phyloP scores from a whole-genome alignment of 2,888 invertebrate genomes.

The Acronicta aceris region DNA sequence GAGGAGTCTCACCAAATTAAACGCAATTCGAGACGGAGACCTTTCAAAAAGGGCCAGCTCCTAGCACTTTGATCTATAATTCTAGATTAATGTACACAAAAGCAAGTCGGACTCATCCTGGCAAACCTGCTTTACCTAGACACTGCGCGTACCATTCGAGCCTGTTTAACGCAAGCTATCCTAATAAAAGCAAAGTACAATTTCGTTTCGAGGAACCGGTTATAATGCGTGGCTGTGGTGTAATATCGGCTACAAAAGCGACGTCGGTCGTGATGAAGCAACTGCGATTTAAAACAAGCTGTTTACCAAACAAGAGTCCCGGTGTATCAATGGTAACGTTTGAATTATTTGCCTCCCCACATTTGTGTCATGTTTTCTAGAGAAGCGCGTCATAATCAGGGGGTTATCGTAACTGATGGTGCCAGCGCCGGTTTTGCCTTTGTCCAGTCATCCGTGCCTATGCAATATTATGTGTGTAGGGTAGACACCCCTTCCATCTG shows the following conservation, averaged over 20 bases:
- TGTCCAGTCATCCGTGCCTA: conserved; percentile 45
- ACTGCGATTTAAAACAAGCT: conserved; percentile 23
- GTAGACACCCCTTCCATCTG: conserved; percentile 39
- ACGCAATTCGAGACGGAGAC: not conserved
- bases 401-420: conserved; percentile 40
- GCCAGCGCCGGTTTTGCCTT: conserved; percentile 33
- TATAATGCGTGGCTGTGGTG: conserved; percentile 34
- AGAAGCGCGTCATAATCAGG: conserved; percentile 32
- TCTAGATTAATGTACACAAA: not conserved
- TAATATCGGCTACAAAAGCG: conserved; percentile 32
- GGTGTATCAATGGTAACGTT: conserved; percentile 41
- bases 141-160: conserved; percentile 2
- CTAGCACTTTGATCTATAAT: too few species aligned
- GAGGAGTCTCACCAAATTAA: not conserved
- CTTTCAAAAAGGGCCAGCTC: not conserved
- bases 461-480: conserved; percentile 30
- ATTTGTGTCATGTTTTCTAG: conserved; percentile 21
- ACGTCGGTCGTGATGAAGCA: conserved; percentile 41
- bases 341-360: conserved; percentile 36
- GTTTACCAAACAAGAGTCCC: conserved; percentile 36
- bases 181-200: conserved; percentile 42
- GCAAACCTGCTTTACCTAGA: not conserved
- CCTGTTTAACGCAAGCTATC: conserved; percentile 23
- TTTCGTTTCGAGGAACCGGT: conserved; percentile 43
- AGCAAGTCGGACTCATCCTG: not conserved